Evolutionary conservation across 2,113 vertebrate genomes (phyloP).

Genomic region (Oncorhynchus nerka): DNA sequence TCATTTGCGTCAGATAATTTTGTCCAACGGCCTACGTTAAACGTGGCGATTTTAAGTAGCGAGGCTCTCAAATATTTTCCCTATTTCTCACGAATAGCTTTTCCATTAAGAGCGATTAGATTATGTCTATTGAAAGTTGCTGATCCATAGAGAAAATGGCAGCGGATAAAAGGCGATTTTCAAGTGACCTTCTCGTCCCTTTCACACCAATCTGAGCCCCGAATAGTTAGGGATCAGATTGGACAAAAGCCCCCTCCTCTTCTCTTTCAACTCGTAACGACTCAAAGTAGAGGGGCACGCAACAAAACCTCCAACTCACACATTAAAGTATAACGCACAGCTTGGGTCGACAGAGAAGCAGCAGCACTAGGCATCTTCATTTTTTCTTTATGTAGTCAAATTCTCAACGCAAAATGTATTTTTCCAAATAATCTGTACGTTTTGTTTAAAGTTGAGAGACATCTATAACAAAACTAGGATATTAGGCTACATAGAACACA

Average conservation of each 20-base stretch:
- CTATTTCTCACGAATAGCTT: slow-evolving; percentile 75
- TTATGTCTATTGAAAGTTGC: slow-evolving; percentile 92
- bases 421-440: no score
- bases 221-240: slow-evolving; percentile 88
- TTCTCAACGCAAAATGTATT: no score
- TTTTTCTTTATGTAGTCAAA: background rate
- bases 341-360: slow-evolving; percentile 22
- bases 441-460: no score
- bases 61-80: slow-evolving; percentile 33
- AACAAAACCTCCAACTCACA: slow-evolving; percentile 69
- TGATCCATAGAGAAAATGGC: slow-evolving; percentile 92
- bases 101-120: slow-evolving; percentile 92
- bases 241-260: slow-evolving; percentile 81
- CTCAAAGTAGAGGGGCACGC: slow-evolving; percentile 77
- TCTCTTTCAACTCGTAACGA: slow-evolving; percentile 83
- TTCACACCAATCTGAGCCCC: slow-evolving; percentile 94
- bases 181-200: slow-evolving; percentile 92
- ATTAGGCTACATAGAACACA: no score
- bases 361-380: background rate
- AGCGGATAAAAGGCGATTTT: slow-evolving; percentile 97
- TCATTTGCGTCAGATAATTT: no score
- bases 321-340: slow-evolving; percentile 29
- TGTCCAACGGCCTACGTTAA: no score
- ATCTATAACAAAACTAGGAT: no score
- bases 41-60: no score